phyloP scores from a whole-genome alignment of 2,113 vertebrate genomes.

The Isichthys henryi region DNA sequence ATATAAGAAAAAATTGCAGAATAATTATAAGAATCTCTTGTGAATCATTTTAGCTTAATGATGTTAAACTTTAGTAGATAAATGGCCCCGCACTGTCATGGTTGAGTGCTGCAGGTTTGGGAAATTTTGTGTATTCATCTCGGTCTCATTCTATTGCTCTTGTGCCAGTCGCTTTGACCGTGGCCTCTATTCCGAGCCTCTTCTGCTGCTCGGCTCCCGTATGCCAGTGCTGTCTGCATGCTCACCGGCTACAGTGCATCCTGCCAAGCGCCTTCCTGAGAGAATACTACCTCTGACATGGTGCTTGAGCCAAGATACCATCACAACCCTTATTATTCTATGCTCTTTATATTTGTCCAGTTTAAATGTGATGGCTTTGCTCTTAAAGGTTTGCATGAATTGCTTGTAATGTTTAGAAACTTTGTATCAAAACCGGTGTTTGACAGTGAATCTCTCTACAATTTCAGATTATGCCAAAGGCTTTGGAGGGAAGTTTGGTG shows the following conservation, averaged over 20 bases:
- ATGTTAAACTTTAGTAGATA: not conserved
- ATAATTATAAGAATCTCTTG: not conserved
- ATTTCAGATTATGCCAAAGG: slow-evolving; percentile 86
- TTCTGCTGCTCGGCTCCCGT: not conserved
- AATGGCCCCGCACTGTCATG: slow-evolving; percentile 20
- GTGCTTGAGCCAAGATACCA: not conserved
- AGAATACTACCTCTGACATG: not conserved
- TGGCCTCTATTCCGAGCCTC: not conserved
- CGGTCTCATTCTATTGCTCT: not conserved
- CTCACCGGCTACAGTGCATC: not conserved
- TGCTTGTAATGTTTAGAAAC: slow-evolving; percentile 4
- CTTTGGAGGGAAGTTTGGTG: slow-evolving; percentile 89
- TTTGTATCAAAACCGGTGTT: not conserved
- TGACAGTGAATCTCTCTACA: not conserved
- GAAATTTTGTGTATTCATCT: not conserved
- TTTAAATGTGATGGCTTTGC: not conserved
- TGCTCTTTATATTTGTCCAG: not conserved
- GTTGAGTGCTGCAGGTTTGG: slow-evolving; percentile 17
- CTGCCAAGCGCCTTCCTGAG: not conserved
- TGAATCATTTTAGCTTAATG: not conserved
- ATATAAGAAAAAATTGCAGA: not conserved
- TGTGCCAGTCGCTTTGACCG: not conserved
- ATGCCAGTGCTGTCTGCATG: slow-evolving; percentile 2
- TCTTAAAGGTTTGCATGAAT: slow-evolving; percentile 41
- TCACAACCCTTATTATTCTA: not conserved